Evolutionary conservation across 2,888 invertebrate species (phyloP).

Genomic region (Antheraea yamamai): DNA sequence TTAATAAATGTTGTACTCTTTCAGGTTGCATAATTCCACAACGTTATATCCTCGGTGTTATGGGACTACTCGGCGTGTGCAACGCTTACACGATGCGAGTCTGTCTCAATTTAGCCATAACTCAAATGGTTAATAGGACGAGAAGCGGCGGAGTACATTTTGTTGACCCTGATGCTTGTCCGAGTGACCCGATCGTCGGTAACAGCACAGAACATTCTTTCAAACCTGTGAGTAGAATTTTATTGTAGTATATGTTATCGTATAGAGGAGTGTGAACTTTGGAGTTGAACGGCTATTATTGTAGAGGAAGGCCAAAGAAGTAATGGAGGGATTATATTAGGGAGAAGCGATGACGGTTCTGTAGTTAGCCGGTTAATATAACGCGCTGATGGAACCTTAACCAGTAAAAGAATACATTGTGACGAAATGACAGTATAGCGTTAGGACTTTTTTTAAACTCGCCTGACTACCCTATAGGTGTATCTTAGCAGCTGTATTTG

Average conservation of each 20-base stretch:
- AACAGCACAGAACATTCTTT: slow-evolving; percentile 38
- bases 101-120: slow-evolving; percentile 87
- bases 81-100: slow-evolving; percentile 89
- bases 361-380: too few relatives aligned
- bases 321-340: not conserved
- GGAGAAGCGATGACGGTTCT: too few relatives aligned
- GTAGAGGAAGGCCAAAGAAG: not conserved
- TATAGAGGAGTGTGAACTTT: not conserved
- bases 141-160: slow-evolving; percentile 33
- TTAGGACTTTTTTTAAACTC: too few relatives aligned
- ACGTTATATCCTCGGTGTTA: slow-evolving; percentile 85
- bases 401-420: too few relatives aligned
- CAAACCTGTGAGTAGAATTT: slow-evolving; percentile 55
- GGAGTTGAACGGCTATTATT: not conserved
- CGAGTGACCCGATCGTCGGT: slow-evolving; percentile 42
- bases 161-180: slow-evolving; percentile 60
- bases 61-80: slow-evolving; percentile 87
- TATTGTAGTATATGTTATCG: not conserved
- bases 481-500: too few relatives aligned
- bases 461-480: too few relatives aligned
- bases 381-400: too few relatives aligned
- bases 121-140: slow-evolving; percentile 82
- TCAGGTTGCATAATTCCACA: slow-evolving; percentile 84
- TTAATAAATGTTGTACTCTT: slow-evolving; percentile 21
- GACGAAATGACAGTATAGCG: too few relatives aligned